phyloP scores from a whole-genome alignment of 2,888 invertebrate genomes.

The Eudemis profundana region DNA sequence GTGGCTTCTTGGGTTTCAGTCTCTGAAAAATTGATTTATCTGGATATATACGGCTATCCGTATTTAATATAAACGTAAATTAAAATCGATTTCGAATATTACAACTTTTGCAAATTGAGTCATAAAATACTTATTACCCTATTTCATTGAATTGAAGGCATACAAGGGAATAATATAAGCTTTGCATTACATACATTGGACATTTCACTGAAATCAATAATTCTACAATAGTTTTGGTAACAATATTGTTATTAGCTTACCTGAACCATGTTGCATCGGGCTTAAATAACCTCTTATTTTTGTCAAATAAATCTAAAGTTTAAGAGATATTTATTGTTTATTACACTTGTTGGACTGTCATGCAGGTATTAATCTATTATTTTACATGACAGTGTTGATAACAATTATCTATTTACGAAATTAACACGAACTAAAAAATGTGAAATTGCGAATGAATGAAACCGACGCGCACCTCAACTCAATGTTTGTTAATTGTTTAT shows the following conservation, averaged over 20 bases:
- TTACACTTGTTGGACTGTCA: slow-evolving; percentile 1
- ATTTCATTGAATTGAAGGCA: too few species aligned
- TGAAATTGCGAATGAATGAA: too few species aligned
- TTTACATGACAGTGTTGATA: background rate
- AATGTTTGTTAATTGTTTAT: slow-evolving; percentile 30
- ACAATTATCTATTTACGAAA: background rate
- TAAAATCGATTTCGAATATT: too few species aligned
- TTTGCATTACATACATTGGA: too few species aligned
- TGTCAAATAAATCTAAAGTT: slow-evolving; percentile 32
- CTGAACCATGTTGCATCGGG: slow-evolving; percentile 73
- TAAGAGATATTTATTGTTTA: background rate
- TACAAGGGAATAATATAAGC: too few species aligned
- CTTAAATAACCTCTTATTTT: slow-evolving; percentile 41
- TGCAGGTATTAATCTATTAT: background rate
- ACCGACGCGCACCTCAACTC: slow-evolving; percentile 23
- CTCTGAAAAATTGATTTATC: too few species aligned
- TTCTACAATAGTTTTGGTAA: background rate
- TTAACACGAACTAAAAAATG: slow-evolving; percentile 33
- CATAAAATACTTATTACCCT: too few species aligned
- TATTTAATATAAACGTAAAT: too few species aligned
- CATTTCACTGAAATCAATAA: slow-evolving; percentile 2
- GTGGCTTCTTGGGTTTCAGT: too few species aligned
- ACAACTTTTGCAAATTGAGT: too few species aligned
- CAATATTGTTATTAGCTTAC: slow-evolving; percentile 52
- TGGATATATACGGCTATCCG: too few species aligned